phyloP scores from a whole-genome alignment of 35 echinoderm and acorn worm genomes.

The Heliocidaris tuberculata region DNA sequence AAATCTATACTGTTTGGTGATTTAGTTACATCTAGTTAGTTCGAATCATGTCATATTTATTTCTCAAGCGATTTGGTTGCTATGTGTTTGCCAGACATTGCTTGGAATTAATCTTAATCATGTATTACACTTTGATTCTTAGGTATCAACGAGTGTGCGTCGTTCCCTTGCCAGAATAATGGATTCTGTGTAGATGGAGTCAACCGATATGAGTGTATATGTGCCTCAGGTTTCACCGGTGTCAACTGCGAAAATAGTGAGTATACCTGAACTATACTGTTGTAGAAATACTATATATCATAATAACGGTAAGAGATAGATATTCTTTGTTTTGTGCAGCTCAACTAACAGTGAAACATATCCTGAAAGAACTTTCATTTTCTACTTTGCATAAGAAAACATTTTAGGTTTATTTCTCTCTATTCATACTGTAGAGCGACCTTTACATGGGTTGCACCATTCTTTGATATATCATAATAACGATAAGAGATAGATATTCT shows the following conservation, averaged over 20 bases:
- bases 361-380: neutral
- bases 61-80: too few relatives aligned
- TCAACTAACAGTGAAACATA: neutral
- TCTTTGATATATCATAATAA: neutral
- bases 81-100: neutral
- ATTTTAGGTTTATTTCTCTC: neutral
- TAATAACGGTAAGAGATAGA: neutral
- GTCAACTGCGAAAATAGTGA: slow-evolving; percentile 62
- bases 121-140: neutral
- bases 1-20: too few relatives aligned
- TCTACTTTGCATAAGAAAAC: neutral
- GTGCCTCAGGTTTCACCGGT: slow-evolving; percentile 60
- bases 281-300: neutral
- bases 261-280: neutral
- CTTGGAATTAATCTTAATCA: neutral
- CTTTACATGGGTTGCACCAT: too few relatives aligned
- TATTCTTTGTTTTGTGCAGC: neutral
- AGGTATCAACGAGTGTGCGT: slow-evolving; percentile 72
- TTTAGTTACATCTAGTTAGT: too few relatives aligned
- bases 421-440: neutral
- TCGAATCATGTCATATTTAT: too few relatives aligned
- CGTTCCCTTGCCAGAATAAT: slow-evolving; percentile 62
- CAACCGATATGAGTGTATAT: slow-evolving; percentile 58
- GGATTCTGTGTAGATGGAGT: slow-evolving; percentile 59
- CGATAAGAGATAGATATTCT: neutral